Evolutionary conservation across 2,113 vertebrate species (phyloP), one percentile per base, ranked within the genome.

Genomic region (Delphinapterus leucas): DNA sequence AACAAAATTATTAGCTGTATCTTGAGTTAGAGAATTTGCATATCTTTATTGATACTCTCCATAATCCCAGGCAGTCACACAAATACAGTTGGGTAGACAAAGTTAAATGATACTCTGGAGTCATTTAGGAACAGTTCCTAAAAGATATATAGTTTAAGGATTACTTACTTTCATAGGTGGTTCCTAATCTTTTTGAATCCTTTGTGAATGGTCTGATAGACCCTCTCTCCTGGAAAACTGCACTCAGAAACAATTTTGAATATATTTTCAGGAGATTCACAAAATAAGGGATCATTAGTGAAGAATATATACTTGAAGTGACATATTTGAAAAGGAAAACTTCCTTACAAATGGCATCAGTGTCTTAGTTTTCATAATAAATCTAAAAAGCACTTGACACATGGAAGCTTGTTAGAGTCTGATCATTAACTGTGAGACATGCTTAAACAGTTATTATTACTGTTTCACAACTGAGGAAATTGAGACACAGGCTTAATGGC

Each of bases 1-100:
- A 79, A 93, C 36, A 90, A 95, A 95, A 92, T 53, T 73, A 84
- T 76, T 88, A 90, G 74, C 60, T 83, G 11, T 82, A 41, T 8
- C 68, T 33, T 76, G 15, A 80, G 11, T 70, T 58, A 33, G 41
- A 94, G 44, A 67, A 91, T 65, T 44, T 90, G 1, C 83, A 92
- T 0, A 61, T 88, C 25, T 58, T 65, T 68, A 86, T 3, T 47
- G 61, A 13, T 80, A 88, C 49, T 90, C 74, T 90, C 81, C 38
- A 94, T 49, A 96, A 91, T 68, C 20, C 14, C 67, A 90, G 68
- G 63, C 28, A 96, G 31, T 18, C 71, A 93, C 68, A 47, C 44
- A 93, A 94, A 97, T 65, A 70, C 0, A 83, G 21, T 0, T 84
- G 73, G 26, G 25, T 6, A 83, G n/a, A 80, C 0, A 7, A 94